Evolutionary conservation across 1,140 invertebrate genomes (phyloP).

Genomic region (Heliconius himera): DNA sequence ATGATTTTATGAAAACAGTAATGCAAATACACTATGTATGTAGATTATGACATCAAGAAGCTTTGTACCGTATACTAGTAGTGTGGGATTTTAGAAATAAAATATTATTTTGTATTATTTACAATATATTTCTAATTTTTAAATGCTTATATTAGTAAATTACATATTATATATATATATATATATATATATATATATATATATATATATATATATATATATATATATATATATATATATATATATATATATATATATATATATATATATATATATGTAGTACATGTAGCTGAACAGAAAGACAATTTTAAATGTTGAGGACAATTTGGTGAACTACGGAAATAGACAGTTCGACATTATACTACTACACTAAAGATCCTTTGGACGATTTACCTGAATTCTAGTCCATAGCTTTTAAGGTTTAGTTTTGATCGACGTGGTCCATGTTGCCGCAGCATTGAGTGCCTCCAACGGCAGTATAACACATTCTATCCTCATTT

Average conservation of each 20-base stretch:
- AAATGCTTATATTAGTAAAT: neutral
- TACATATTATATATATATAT: neutral
- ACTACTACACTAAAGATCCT: conserved; percentile 14
- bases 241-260: no score
- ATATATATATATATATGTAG: no score
- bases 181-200: no score
- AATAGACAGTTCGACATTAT: conserved; percentile 27
- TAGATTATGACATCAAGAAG: conserved; percentile 10
- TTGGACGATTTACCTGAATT: neutral
- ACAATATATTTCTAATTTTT: no score
- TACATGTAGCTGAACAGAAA: no score
- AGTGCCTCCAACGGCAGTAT: conserved; percentile 41
- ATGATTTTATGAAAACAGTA: neutral
- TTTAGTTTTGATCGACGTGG: neutral
- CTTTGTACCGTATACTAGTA: neutral
- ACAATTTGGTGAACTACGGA: conserved; percentile 25
- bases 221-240: no score
- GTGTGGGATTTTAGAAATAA: neutral
- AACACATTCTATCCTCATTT: conserved; percentile 71
- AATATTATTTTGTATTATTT: neutral
- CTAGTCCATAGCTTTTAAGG: neutral
- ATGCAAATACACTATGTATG: conserved; percentile 4
- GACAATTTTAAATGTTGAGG: conserved; percentile 8
- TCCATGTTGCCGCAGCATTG: conserved; percentile 26
- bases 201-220: no score